Evolutionary conservation across 2,888 invertebrate species (phyloP), one percentile per base, ranked within the genome.

Genomic region (Lysandra coridon): DNA sequence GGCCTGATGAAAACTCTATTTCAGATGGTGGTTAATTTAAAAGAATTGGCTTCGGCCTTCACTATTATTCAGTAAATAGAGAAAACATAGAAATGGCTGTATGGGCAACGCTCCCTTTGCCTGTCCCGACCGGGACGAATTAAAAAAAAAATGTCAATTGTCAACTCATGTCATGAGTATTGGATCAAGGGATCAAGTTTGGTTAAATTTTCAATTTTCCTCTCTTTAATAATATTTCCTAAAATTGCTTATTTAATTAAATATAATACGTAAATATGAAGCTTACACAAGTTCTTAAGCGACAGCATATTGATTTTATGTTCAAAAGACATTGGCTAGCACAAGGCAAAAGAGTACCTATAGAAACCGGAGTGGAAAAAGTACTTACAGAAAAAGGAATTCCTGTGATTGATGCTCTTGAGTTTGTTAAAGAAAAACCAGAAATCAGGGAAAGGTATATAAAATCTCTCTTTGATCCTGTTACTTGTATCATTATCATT

Each of bases 301-400:
- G 95, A 53, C 97, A 97, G 85, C 97, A 98, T 87, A 95, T 97
- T 83, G 97, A 95, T 74, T 96, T 96, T 93, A 96, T 96, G 93
- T 96, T 96, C 83, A 96, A 96, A 88, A 95, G 94, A 82, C 96
- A 97, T 88, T 98, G 98, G 98, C 89, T 95, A 82, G 84, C 95
- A 2, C 96, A 96, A 90, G 96, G 97, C 0, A 96, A 95, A 86
- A 95, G 96, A 82, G 91, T 91, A 80, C 92, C 96, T 0, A 82
- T 89, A 5, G 95, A 96, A 78, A 95, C 95, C 2, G 94, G 94
- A 0, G 91, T 96, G 1, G 95, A 96, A 83, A 88, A 93, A 53
- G 86, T 91, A 79, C 88, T 98, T 73, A 88, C 91, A 81, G 88
- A 93, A 79, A 90, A 93, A 83, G 96, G 96, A n/a, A 95, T 97